Evolutionary conservation across 1,140 invertebrate species (phyloP).

Genomic region (Drosophila parabipectinata): DNA sequence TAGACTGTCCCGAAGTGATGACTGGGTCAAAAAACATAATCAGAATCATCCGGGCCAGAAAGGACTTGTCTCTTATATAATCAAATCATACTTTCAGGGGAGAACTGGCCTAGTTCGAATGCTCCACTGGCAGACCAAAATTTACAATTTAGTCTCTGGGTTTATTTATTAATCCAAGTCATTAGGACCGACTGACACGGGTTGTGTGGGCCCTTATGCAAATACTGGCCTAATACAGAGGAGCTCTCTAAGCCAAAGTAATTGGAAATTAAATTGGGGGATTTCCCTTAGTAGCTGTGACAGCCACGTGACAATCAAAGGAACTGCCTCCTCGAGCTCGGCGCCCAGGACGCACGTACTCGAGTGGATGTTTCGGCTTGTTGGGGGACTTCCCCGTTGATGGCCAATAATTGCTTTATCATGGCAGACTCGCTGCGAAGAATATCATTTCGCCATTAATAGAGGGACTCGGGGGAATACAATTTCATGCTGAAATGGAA

Average conservation of each 20-base stretch:
- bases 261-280: conserved; percentile 65
- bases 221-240: conserved; percentile 11
- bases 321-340: conserved; percentile 1
- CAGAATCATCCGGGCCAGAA: neutral
- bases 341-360: neutral
- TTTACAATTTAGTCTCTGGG: conserved; percentile 33
- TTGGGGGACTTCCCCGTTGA: conserved; percentile 7
- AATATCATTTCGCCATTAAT: conserved; percentile 65
- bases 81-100: conserved; percentile 24
- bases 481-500: conserved; percentile 45
- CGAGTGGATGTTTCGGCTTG: neutral
- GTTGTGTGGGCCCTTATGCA: conserved; percentile 26
- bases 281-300: conserved; percentile 38
- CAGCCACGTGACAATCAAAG: conserved; percentile 48
- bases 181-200: conserved; percentile 26
- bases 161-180: conserved; percentile 51
- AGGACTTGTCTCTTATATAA: conserved; percentile 16
- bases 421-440: conserved; percentile 31
- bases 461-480: conserved; percentile 11
- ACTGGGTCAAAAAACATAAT: conserved; percentile 33
- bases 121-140: neutral
- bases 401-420: conserved; percentile 72
- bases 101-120: conserved; percentile 8
- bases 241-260: conserved; percentile 45
- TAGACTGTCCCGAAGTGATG: conserved; percentile 50